Conservation (phyloP, 2,113 vertebrate genomes). For the Coryphaenoides rupestris region DNA sequence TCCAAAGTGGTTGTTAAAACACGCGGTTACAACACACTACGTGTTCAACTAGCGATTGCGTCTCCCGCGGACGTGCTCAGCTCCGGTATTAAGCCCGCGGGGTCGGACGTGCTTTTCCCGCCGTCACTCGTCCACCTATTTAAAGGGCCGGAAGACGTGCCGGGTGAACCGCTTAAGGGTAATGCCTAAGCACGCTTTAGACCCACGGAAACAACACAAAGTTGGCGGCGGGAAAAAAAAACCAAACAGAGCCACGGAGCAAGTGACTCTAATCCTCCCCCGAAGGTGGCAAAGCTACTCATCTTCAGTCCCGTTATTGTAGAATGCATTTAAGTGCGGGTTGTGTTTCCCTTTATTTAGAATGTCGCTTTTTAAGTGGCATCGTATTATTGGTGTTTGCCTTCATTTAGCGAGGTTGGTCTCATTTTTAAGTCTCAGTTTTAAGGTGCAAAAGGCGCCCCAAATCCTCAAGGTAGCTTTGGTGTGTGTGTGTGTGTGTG, state of each 20-base stretch:
- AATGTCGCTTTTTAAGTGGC: too few relatives aligned
- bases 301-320: too few relatives aligned
- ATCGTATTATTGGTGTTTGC: too few relatives aligned
- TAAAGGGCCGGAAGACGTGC: conserved; percentile 22
- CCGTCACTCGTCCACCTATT: conserved; percentile 13
- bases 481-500: conserved; percentile 1
- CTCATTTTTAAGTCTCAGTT: too few relatives aligned
- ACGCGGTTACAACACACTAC: background rate
- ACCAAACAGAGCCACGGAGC: conserved; percentile 7
- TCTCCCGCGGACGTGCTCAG: background rate
- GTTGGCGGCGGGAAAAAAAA: conserved; percentile 8
- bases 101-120: conserved; percentile 32
- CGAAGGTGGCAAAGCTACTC: conserved; percentile 4
- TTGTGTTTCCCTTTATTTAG: too few relatives aligned
- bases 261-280: conserved; percentile 30
- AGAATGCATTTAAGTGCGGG: too few relatives aligned
- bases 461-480: too few relatives aligned
- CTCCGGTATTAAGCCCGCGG: conserved; percentile 12
- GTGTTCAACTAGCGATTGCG: conserved; percentile 20
- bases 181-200: background rate
- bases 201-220: too few relatives aligned
- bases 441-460: too few relatives aligned
- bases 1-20: conserved; percentile 7
- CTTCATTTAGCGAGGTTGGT: too few relatives aligned
- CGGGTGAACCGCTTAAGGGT: conserved; percentile 6